phyloP scores from a whole-genome alignment of 2,888 invertebrate species.

The Carterocephalus palaemon region DNA sequence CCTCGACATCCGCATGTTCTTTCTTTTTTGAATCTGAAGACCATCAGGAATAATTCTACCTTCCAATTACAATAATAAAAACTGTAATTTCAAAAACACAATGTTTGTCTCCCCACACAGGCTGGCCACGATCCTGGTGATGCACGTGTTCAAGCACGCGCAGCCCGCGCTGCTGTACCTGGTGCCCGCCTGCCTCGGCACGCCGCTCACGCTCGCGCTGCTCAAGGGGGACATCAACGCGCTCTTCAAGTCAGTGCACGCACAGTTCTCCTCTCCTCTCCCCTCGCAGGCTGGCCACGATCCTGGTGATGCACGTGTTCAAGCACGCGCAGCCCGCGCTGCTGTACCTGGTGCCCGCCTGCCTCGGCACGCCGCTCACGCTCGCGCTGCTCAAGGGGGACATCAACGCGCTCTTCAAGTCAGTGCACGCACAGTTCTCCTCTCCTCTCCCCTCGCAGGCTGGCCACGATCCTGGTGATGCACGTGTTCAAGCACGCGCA shows the following conservation, averaged over 20 bases:
- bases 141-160: conserved; percentile 99
- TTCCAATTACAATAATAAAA: too few relatives aligned
- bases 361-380: conserved; percentile 93
- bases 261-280: too few relatives aligned
- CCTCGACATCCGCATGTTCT: too few relatives aligned
- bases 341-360: conserved; percentile 97
- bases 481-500: conserved; percentile 99
- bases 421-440: too few relatives aligned
- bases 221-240: conserved; percentile 93
- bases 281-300: conserved; percentile 95
- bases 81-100: too few relatives aligned
- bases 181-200: conserved; percentile 96
- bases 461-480: conserved; percentile 98
- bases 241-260: conserved; percentile 93
- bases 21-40: too few relatives aligned
- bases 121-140: conserved; percentile 96
- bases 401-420: conserved; percentile 92
- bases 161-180: conserved; percentile 98
- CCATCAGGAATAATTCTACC: too few relatives aligned
- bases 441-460: too few relatives aligned
- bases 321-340: conserved; percentile 99
- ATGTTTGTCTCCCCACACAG: too few relatives aligned
- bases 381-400: conserved; percentile 95
- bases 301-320: conserved; percentile 98
- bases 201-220: conserved; percentile 92